These are phyloP conservation scores for Spicauda simplicius DNA, from an alignment of 2,888 invertebrate species.

Conservation along the genomic window DNA sequence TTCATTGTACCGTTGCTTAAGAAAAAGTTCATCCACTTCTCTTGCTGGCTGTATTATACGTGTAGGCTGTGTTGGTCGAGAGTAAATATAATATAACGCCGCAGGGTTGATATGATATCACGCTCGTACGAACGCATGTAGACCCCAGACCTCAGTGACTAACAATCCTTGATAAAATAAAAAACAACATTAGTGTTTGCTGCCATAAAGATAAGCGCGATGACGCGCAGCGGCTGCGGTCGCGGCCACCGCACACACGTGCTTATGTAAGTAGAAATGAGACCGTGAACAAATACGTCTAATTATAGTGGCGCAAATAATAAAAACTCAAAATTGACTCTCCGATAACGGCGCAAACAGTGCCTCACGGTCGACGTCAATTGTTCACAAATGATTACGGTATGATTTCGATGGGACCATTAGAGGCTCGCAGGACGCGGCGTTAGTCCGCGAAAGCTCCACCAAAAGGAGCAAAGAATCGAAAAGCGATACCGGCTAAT, in stretches of 20 bases:
- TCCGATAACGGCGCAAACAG: constrained; percentile 60
- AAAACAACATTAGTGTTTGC: constrained; percentile 70
- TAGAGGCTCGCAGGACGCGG: constrained; percentile 51
- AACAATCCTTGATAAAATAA: constrained; percentile 75
- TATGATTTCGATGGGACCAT: constrained; percentile 45
- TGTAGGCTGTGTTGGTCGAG: constrained; percentile 58
- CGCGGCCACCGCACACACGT: constrained; percentile 70
- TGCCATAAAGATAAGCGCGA: constrained; percentile 77
- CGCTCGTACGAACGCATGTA: constrained; percentile 51
- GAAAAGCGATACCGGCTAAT: constrained; percentile 82
- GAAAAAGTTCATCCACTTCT: constrained; percentile 14
- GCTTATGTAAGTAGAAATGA: constrained; percentile 58
- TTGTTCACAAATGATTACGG: constrained; percentile 36
- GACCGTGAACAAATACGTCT: constrained; percentile 66
- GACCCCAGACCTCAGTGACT: constrained; percentile 67
- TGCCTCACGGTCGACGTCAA: constrained; percentile 53
- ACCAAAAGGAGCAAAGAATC: constrained; percentile 81
- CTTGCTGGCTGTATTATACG: constrained; percentile 42
- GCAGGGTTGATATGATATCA: constrained; percentile 70
- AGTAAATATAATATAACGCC: constrained; percentile 65
- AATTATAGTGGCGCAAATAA: constrained; percentile 68
- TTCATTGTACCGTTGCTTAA: neutral
- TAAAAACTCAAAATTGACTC: constrained; percentile 68
- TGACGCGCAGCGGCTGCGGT: constrained; percentile 59
- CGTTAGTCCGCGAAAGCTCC: constrained; percentile 73